These are phyloP conservation scores for Eilema sororculum DNA, from an alignment of 2,888 invertebrate species.

Conservation along the genomic window DNA sequence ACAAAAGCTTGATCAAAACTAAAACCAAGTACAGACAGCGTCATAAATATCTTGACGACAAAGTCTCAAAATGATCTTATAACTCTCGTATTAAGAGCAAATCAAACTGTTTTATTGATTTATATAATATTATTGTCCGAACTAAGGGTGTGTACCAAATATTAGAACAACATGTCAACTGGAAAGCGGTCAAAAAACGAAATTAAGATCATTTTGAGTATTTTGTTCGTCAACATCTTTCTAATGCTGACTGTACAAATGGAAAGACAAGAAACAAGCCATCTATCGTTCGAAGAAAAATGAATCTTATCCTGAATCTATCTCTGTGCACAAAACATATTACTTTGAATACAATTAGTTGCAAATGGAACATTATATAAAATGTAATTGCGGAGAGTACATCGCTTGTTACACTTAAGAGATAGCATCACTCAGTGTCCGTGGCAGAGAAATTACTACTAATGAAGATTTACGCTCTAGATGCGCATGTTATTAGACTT, in stretches of 20 bases:
- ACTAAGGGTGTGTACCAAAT: too few species aligned
- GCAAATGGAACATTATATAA: slow-evolving; percentile 18
- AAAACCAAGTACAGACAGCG: too few species aligned
- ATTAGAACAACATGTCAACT: too few species aligned
- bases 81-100: too few species aligned
- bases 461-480: slow-evolving; percentile 62
- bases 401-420: slow-evolving; percentile 40
- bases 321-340: neutral
- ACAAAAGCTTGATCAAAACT: neutral
- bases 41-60: too few species aligned
- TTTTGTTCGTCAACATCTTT: too few species aligned
- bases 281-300: neutral
- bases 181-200: too few species aligned
- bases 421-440: slow-evolving; percentile 53
- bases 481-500: slow-evolving; percentile 28
- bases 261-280: neutral
- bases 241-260: too few species aligned
- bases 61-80: too few species aligned
- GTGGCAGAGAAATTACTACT: slow-evolving; percentile 59
- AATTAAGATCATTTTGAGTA: too few species aligned
- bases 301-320: neutral
- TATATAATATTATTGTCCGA: too few species aligned
- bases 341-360: slow-evolving; percentile 2
- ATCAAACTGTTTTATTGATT: too few species aligned
- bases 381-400: slow-evolving; percentile 29